These are phyloP conservation scores for Lagothrix lagotricha DNA, from an alignment of 2,797 vertebrate genomes.

Conservation along the genomic window DNA sequence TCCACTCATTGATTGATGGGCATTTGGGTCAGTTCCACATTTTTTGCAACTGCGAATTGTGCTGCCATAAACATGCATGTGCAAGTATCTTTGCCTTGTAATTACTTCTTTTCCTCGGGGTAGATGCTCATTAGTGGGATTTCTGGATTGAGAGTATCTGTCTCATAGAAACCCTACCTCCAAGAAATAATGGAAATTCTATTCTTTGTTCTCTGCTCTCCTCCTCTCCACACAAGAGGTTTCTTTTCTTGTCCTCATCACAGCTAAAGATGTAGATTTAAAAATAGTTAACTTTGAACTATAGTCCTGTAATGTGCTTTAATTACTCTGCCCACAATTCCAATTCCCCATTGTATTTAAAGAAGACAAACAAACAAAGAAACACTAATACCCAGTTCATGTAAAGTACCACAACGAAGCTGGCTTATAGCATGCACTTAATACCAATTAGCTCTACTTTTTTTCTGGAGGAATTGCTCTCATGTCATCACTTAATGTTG, in stretches of 20 bases:
- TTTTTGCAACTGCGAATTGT: too few relatives aligned
- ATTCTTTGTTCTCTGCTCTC: neutral
- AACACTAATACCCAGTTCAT: neutral
- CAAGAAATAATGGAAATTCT: neutral
- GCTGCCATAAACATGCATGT: too few relatives aligned
- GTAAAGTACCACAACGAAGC: neutral
- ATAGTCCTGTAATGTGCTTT: neutral
- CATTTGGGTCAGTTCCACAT: too few relatives aligned
- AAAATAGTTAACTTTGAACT: neutral
- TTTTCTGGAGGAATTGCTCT: slow-evolving; percentile 1
- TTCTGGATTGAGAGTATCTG: neutral
- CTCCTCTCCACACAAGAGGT: neutral
- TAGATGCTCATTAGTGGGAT: too few relatives aligned
- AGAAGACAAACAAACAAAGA: neutral
- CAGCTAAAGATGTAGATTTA: neutral
- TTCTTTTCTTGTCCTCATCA: neutral
- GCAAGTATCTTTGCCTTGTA: too few relatives aligned
- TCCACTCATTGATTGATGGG: too few relatives aligned
- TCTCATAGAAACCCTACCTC: neutral
- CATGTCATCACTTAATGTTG: neutral
- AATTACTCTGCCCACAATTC: neutral
- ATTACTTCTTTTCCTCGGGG: too few relatives aligned
- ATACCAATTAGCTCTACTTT: neutral
- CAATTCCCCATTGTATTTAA: neutral
- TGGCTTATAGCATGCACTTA: neutral